These are phyloP conservation scores for Clamator glandarius DNA, from an alignment of 2,797 vertebrate genomes.

Conservation along the genomic window DNA sequence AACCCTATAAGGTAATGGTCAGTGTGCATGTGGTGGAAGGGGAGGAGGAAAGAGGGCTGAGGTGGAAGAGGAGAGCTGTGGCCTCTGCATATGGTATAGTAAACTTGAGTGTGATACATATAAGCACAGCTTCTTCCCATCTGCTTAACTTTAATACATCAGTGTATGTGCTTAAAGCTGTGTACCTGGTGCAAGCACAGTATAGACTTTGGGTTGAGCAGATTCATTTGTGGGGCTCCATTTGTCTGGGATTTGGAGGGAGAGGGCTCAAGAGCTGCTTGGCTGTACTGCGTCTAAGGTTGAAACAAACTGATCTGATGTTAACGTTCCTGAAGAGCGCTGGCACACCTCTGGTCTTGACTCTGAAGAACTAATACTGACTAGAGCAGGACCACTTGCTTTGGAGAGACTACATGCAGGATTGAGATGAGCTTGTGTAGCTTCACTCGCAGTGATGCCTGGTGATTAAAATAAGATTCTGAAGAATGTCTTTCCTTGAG, in stretches of 20 bases:
- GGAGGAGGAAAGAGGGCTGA: neutral
- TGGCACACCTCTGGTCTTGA: neutral
- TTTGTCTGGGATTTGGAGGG: neutral
- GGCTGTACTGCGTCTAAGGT: neutral
- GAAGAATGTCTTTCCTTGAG: neutral
- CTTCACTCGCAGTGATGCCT: neutral
- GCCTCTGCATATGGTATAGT: neutral
- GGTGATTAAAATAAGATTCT: neutral
- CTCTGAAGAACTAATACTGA: neutral
- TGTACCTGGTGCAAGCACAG: neutral
- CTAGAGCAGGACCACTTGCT: neutral
- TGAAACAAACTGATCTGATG: neutral
- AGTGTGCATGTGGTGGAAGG: rapidly evolving
- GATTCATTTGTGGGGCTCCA: neutral
- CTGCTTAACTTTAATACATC: neutral
- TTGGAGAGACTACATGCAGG: neutral
- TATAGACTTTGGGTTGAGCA: neutral
- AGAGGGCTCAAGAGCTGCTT: neutral
- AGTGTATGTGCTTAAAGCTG: neutral
- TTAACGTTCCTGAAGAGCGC: neutral
- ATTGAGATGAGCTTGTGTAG: neutral
- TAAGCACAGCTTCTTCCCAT: neutral
- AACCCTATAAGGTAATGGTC: slow-evolving; percentile 92
- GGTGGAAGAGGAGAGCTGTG: neutral
- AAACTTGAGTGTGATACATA: neutral